Percentiles rank a stretch among this genome's conserved stretches.
Evolutionary conservation across 2,888 invertebrate genomes (phyloP).

Genomic region (Ptychoptera contaminata): DNA sequence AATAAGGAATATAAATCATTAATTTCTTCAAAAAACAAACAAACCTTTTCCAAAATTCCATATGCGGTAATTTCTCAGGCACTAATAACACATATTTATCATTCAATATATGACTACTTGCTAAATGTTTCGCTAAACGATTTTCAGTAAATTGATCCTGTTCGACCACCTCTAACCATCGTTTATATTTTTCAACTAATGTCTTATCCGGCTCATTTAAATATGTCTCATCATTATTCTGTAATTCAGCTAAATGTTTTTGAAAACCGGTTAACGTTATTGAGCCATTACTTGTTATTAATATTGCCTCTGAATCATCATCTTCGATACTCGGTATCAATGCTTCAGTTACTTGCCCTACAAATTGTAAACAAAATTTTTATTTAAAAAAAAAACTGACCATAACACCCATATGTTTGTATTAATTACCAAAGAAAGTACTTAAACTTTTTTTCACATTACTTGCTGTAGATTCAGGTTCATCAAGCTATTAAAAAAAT

Average conservation of each 20-base stretch:
- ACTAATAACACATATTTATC: slow-evolving; percentile 39
- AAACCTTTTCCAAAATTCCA: slow-evolving; percentile 64
- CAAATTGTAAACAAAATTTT: too few species aligned
- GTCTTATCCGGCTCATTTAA: slow-evolving; percentile 45
- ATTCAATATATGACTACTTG: slow-evolving; percentile 34
- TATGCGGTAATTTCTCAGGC: slow-evolving; percentile 51
- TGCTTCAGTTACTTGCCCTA: slow-evolving; percentile 48
- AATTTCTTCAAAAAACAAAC: slow-evolving; percentile 4
- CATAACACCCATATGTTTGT: too few species aligned
- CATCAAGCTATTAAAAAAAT: slow-evolving; percentile 39
- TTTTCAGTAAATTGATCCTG: slow-evolving; percentile 37
- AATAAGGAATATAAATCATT: background rate
- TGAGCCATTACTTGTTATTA: slow-evolving; percentile 49
- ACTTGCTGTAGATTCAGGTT: slow-evolving; percentile 53
- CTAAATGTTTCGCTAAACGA: slow-evolving; percentile 42
- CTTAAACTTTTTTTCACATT: slow-evolving; percentile 55
- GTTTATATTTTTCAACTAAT: slow-evolving; percentile 36
- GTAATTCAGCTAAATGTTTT: slow-evolving; percentile 52
- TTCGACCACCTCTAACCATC: slow-evolving; percentile 40
- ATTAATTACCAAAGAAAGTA: slow-evolving; percentile 37
- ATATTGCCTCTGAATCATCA: slow-evolving; percentile 52
- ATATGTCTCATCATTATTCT: slow-evolving; percentile 57
- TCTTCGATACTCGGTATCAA: slow-evolving; percentile 51
- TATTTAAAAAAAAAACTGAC: too few species aligned
- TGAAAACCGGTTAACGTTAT: slow-evolving; percentile 44